Evolutionary conservation across 2,113 vertebrate species (phyloP), one percentile per base, ranked within the genome.

Genomic region (Chaetodon auriga): DNA sequence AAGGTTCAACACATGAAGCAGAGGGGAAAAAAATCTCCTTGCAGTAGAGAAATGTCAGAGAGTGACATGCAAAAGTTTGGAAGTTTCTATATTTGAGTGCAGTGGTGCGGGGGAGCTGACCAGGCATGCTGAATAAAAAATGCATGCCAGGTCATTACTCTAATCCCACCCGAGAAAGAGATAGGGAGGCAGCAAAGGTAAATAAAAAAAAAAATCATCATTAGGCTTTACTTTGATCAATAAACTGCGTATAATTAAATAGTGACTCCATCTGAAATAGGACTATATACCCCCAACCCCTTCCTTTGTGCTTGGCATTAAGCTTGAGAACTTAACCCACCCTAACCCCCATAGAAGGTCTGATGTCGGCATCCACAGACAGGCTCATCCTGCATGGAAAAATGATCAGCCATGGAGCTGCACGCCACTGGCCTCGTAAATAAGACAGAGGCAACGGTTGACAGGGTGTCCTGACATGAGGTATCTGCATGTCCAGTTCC

Each of bases 371-470:
- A 78, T 91, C 82, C 79, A 70, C 46, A 88, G 60, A 68, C 78
- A 84, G 60, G 48, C 75, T 90, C 81, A 85, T 89, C 87, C 83
- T 51, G 91, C 86, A 95, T 95, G 95, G 93, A 94, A 94, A 95
- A 96, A 94, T 88, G 90, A 95, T 95, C 93, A 95, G 85, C 91
- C 57, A 55, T 36, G 86, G 91, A 91, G 92, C 87, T 82, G 89
- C 94, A 93, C 86, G 55, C 84, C 30, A 53, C 77, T 23, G 72
- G 85, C 77, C 87, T 94, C 92, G 76, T 95, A 95, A 96, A 95
- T 95, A 91, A 92, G 76, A 78, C 80, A 2, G 80, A 85, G 38
- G 91, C 85, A 94, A 94, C 84, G 89, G 75, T 93, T 94, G 93
- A 94, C 84, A 93, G 92, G 76, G 68, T 82, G 79, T 87, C 70